Percentiles rank a stretch among this genome's conserved stretches.
Conservation (phyloP, 2,888 invertebrate species). For the Stenoptilia bipunctidactyla region DNA sequence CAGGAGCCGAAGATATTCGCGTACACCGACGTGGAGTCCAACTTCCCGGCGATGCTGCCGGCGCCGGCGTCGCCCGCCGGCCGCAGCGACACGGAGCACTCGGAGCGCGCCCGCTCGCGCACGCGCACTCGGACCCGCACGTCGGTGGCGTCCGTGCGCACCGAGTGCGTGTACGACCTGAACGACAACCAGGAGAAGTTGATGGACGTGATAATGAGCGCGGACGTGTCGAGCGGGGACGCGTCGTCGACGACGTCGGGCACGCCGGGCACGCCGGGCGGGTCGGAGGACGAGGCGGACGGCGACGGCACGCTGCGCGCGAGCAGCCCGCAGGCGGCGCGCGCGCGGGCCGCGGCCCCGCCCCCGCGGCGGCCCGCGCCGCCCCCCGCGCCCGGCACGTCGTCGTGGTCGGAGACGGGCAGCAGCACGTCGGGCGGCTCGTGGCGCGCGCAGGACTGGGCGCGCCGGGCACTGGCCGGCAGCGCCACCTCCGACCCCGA, state of each 20-base stretch:
- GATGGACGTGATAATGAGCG: slow-evolving; percentile 44
- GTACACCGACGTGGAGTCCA: slow-evolving; percentile 31
- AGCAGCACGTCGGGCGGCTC: too few species aligned
- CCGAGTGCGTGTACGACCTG: slow-evolving; percentile 46
- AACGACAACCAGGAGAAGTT: slow-evolving; percentile 48
- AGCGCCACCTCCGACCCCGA: too few species aligned
- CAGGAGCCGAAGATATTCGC: slow-evolving; percentile 19
- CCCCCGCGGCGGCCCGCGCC: too few species aligned
- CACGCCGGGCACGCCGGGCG: background rate
- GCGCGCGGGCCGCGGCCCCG: too few species aligned
- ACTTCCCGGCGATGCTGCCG: slow-evolving; percentile 31
- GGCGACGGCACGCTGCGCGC: background rate
- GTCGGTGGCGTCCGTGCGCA: slow-evolving; percentile 29
- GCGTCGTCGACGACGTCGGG: slow-evolving; percentile 10
- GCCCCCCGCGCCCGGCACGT: too few species aligned
- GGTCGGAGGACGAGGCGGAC: background rate
- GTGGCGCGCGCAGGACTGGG: too few species aligned
- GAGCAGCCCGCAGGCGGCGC: too few species aligned
- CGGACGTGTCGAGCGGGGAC: slow-evolving; percentile 22
- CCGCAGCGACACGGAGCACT: slow-evolving; percentile 23
- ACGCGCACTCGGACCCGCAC: slow-evolving; percentile 23
- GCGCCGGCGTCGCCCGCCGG: slow-evolving; percentile 24
- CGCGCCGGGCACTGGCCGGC: too few species aligned
- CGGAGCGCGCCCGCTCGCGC: slow-evolving; percentile 18
- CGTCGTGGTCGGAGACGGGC: too few species aligned